phyloP scores from a whole-genome alignment of 2,888 invertebrate species.

The Hypsopygia costalis region DNA sequence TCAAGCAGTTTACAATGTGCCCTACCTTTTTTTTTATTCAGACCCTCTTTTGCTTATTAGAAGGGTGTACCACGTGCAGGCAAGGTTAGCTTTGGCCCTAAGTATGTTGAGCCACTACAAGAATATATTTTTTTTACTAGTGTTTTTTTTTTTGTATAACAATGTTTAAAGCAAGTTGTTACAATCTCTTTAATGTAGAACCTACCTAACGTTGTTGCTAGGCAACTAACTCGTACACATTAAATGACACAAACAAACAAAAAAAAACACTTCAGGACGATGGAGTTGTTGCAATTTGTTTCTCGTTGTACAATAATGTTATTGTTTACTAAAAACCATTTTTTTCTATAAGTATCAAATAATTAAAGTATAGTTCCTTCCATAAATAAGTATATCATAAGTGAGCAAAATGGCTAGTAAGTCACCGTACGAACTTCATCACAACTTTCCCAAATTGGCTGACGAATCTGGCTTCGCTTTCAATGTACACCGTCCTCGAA shows the following conservation, averaged over 20 bases:
- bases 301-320: neutral
- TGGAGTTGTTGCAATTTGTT: neutral
- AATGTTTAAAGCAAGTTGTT: too few relatives aligned
- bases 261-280: constrained; percentile 5
- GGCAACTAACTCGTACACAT: constrained; percentile 28
- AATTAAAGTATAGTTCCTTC: neutral
- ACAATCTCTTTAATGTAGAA: too few relatives aligned
- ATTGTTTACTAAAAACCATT: neutral
- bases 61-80: too few relatives aligned
- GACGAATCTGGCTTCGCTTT: constrained; percentile 86
- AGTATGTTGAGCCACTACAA: too few relatives aligned
- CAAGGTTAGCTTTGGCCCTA: too few relatives aligned
- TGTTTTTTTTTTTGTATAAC: too few relatives aligned
- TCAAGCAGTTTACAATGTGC: too few relatives aligned
- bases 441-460: constrained; percentile 85
- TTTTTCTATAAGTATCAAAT: too few relatives aligned
- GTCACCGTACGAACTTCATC: constrained; percentile 79
- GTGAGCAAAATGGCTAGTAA: constrained; percentile 54
- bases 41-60: too few relatives aligned
- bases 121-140: too few relatives aligned
- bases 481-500: constrained; percentile 79
- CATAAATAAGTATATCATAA: neutral
- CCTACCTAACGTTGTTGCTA: constrained; percentile 23
- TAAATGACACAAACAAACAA: too few relatives aligned
- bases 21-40: too few relatives aligned